A percentile compares a stretch with the other conserved stretches of the same genome.
phyloP scores from a whole-genome alignment of 2,797 vertebrate species.

The Ambastaia sidthimunki region DNA sequence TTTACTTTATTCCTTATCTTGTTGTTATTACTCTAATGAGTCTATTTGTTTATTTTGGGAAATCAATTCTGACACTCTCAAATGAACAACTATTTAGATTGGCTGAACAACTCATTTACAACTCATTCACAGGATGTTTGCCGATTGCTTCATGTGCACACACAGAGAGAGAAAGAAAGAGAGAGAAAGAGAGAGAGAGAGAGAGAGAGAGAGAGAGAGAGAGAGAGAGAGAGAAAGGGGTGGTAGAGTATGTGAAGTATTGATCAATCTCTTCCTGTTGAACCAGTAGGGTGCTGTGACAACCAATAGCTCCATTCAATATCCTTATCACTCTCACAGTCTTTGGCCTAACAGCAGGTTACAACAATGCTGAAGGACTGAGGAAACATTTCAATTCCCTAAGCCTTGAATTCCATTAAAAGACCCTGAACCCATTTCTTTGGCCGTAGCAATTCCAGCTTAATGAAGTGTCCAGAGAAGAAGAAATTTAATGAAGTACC shows the following conservation, averaged over 20 bases:
- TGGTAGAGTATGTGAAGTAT: constrained; percentile 60
- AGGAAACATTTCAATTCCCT: constrained; percentile 68
- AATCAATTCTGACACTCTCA: constrained; percentile 54
- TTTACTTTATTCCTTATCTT: constrained; percentile 30
- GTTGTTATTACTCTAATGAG: constrained; percentile 57
- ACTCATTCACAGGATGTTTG: constrained; percentile 43
- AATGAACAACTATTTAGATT: constrained; percentile 48
- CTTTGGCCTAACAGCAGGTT: constrained; percentile 69
- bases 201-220: not conserved
- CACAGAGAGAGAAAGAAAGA: not conserved
- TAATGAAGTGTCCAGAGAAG: constrained; percentile 71
- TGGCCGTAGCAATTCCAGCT: constrained; percentile 66
- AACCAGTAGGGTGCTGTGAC: constrained; percentile 67
- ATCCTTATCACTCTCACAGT: constrained; percentile 74
- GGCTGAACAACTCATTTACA: constrained; percentile 40
- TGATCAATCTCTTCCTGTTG: constrained; percentile 70
- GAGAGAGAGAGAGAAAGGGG: not conserved
- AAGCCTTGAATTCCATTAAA: constrained; percentile 77
- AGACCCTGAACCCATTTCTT: constrained; percentile 68
- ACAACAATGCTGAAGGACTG: constrained; percentile 64
- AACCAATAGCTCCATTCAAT: constrained; percentile 76
- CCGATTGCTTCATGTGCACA: constrained; percentile 30
- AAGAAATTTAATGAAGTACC: constrained; percentile 46
- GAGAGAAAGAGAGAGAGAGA: not conserved
- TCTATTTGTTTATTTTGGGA: constrained; percentile 48